Conservation (phyloP, 92 coral and sea anemone genomes). For the Porites cylindrica region DNA sequence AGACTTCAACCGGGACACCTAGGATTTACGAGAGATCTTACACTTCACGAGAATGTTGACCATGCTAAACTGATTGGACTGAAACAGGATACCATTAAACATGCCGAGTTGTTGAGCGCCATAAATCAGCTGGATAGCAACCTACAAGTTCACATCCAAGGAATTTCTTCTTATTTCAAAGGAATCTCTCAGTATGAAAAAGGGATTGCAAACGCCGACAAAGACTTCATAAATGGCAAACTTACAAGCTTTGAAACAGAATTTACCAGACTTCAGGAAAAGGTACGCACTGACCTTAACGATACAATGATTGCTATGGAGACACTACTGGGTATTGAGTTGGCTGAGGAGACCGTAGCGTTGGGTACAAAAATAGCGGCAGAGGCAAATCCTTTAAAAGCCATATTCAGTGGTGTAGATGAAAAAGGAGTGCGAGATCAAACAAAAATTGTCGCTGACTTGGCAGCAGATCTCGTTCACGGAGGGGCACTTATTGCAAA, state of each 20-base stretch:
- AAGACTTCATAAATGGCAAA: conserved; percentile 36
- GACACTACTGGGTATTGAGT: background rate
- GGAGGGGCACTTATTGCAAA: conserved; percentile 22
- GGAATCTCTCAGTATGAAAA: conserved; percentile 62
- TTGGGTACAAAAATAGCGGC: conserved; percentile 34
- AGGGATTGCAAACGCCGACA: conserved; percentile 69
- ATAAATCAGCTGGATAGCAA: conserved; percentile 50
- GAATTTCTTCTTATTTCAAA: conserved; percentile 59
- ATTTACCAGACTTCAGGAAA: background rate
- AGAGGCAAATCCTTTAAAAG: conserved; percentile 60
- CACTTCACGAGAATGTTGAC: conserved; percentile 52
- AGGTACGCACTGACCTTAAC: conserved; percentile 32
- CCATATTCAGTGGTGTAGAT: conserved; percentile 62
- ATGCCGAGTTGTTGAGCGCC: conserved; percentile 46
- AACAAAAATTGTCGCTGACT: conserved; percentile 49
- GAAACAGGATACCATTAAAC: conserved; percentile 46
- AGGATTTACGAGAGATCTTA: conserved; percentile 49
- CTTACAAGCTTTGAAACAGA: conserved; percentile 23
- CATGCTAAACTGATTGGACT: conserved; percentile 57
- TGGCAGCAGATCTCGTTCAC: conserved; percentile 36
- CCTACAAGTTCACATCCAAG: conserved; percentile 35
- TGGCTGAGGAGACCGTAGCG: conserved; percentile 36
- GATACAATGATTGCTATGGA: conserved; percentile 13
- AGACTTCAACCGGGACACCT: conserved; percentile 26
- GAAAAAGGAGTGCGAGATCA: conserved; percentile 33